These are phyloP conservation scores for Listronotus oregonensis DNA, from an alignment of 1,140 invertebrate genomes.

Conservation along the genomic window DNA sequence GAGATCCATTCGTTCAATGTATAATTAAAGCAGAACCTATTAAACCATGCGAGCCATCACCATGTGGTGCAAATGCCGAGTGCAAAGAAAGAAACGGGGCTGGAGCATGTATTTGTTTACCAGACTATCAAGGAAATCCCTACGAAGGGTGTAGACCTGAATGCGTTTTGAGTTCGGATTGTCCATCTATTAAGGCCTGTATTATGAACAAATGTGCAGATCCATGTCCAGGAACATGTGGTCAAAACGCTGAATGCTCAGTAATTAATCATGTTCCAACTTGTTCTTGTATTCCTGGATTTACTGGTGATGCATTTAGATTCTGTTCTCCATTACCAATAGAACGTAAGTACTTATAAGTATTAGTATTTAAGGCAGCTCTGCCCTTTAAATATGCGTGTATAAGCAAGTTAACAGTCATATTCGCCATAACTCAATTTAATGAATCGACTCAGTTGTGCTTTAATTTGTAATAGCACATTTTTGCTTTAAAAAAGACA, in stretches of 20 bases:
- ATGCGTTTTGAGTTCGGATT: slow-evolving; percentile 79
- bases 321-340: slow-evolving; percentile 42
- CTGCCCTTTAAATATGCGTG: no score
- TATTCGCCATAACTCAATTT: no score
- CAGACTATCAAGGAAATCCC: slow-evolving; percentile 78
- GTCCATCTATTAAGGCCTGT: slow-evolving; percentile 74
- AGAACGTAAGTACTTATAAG: slow-evolving; percentile 41
- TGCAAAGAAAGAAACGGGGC: slow-evolving; percentile 67
- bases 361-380: neutral
- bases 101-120: slow-evolving; percentile 73
- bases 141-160: slow-evolving; percentile 79
- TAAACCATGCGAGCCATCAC: slow-evolving; percentile 54
- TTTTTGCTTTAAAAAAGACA: no score
- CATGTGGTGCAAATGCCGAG: slow-evolving; percentile 72
- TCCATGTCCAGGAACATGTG: slow-evolving; percentile 81
- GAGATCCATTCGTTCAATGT: slow-evolving; percentile 75
- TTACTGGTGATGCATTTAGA: slow-evolving; percentile 74
- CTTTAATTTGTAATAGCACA: no score
- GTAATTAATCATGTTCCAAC: slow-evolving; percentile 78
- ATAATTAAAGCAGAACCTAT: slow-evolving; percentile 48
- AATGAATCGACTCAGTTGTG: no score
- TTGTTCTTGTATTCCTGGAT: slow-evolving; percentile 76
- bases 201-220: slow-evolving; percentile 78
- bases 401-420: no score
- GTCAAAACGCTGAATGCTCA: slow-evolving; percentile 77